Base-by-base conservation (phyloP, 2,888 invertebrate species). In the Ennomos fuscantarius region DNA sequence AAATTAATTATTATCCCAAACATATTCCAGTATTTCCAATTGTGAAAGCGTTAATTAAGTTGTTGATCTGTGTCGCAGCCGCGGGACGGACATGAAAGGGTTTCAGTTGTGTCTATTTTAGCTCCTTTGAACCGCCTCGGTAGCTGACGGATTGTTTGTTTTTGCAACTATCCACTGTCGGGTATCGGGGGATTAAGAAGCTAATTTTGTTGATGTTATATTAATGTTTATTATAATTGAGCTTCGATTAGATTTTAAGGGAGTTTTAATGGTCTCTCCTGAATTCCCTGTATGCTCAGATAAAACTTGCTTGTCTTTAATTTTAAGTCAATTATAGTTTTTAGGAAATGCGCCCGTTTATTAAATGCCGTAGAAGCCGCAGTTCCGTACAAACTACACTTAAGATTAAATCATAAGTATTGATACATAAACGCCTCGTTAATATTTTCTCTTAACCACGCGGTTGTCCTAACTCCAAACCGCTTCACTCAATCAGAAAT, bases 41-140 rank as follows among this genome's bases (percentile, higher is more conserved):
- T 55, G 57, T 52, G 60, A 49, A 62, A 46, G 56, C 63, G 60
- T 59, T 64, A 63, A 61, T 66, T 65, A 71, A 69, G 63, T 62
- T 56, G 69, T 66, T 62, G 62, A 66, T 63, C 57, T 57, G 62
- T 79, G 82, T 80, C 82, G 79, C 76, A 72, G 77, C 73, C 78
- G 78, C 74, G 78, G 78, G 71, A 72, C 70, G 74, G 70, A 89
- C 89, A 85, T 89, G 84, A 89, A 91, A 91, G 90, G 89, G 82
- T 81, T 85, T 81, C 83, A 79, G 81, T 85, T 81, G 82, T 74
- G 77, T 89, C 91, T 91, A 91, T 91, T 91, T 91, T 82, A 78
- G 83, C 80, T 68, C 88, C 89, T 90, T 90, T 89, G 87, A 89
- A 82, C 78, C 76, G 77, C 67, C 76, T 70, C 73, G 65, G 66